phyloP scores from a whole-genome alignment of 1,140 invertebrate genomes.

The Zelostemma sp. region DNA sequence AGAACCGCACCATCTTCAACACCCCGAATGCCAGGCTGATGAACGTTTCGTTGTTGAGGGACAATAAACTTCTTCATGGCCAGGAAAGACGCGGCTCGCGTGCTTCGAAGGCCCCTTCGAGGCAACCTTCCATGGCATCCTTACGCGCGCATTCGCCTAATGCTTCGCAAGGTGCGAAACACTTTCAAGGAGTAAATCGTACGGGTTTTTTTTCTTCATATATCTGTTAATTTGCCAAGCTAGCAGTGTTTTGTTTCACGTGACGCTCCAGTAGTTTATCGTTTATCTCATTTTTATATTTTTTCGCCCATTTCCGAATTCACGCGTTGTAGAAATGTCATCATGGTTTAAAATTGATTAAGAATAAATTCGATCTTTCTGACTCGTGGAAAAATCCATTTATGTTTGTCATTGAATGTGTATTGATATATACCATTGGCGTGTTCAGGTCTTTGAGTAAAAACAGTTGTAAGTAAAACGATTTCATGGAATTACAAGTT shows the following conservation, averaged over 20 bases:
- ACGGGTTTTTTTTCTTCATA: constrained; percentile 67
- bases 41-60: constrained; percentile 86
- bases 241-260: constrained; percentile 52
- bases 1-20: constrained; percentile 93
- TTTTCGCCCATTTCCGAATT: constrained; percentile 36
- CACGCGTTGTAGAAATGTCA: constrained; percentile 16
- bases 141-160: constrained; percentile 83
- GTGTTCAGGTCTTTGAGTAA: too few species aligned
- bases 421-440: too few species aligned
- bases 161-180: constrained; percentile 80
- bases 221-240: constrained; percentile 67
- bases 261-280: not conserved
- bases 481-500: too few species aligned
- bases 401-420: too few species aligned
- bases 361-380: not conserved
- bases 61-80: constrained; percentile 83
- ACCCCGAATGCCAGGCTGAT: constrained; percentile 92
- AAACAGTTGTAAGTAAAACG: too few species aligned
- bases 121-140: constrained; percentile 86
- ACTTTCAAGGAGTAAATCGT: constrained; percentile 69
- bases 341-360: not conserved
- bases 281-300: constrained; percentile 21
- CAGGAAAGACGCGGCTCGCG: constrained; percentile 83
- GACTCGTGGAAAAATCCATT: not conserved
- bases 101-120: constrained; percentile 81